A percentile compares a stretch with the other conserved stretches of the same genome.
Conservation (phyloP, 2,113 vertebrate genomes). For the Athene noctua region DNA sequence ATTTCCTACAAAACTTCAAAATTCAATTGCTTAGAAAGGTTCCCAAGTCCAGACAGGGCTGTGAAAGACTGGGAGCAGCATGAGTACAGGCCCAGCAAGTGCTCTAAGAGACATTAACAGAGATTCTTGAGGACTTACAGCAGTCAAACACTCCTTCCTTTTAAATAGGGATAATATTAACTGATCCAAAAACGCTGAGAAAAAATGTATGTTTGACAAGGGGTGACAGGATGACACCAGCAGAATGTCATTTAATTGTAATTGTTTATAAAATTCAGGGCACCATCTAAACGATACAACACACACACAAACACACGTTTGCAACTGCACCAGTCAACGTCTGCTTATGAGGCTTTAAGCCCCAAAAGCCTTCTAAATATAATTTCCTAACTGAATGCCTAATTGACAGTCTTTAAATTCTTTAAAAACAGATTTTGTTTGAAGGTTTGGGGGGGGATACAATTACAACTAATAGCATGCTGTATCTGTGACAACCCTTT, state of each 20-base stretch:
- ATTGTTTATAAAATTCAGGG: not conserved
- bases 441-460: not conserved
- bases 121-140: too few relatives aligned
- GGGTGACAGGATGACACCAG: not conserved
- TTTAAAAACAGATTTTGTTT: not conserved
- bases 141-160: not conserved
- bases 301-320: not conserved
- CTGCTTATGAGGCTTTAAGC: not conserved
- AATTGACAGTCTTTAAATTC: not conserved
- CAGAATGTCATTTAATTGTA: not conserved
- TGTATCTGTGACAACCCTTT: not conserved
- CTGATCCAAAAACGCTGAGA: not conserved
- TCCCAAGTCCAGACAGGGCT: too few relatives aligned
- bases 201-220: not conserved
- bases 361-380: not conserved
- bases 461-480: not conserved
- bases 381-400: not conserved
- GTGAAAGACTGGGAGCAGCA: too few relatives aligned
- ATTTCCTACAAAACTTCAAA: too few relatives aligned
- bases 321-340: not conserved
- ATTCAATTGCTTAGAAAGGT: too few relatives aligned
- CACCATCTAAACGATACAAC: not conserved
- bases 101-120: too few relatives aligned
- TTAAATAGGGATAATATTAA: not conserved
- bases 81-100: too few relatives aligned